A percentile compares a stretch with the other conserved stretches of the same genome.
phyloP scores from a whole-genome alignment of 2,113 vertebrate genomes.

The Thomomys bottae region DNA sequence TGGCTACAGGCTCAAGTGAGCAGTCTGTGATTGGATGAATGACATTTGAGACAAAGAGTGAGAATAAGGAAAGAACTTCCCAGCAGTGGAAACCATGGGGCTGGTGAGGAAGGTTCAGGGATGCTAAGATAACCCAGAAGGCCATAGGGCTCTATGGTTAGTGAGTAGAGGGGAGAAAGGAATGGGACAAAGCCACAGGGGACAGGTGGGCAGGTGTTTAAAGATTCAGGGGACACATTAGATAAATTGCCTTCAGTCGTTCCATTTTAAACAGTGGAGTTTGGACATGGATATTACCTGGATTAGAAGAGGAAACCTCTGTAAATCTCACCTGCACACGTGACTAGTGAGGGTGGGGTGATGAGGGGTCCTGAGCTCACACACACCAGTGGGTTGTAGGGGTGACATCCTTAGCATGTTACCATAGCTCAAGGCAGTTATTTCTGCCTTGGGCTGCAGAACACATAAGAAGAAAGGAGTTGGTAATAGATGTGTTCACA shows the following conservation, averaged over 20 bases:
- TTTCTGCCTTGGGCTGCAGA: slow-evolving; percentile 1
- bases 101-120: fast-evolving
- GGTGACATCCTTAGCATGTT: neutral
- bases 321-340: neutral
- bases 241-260: fast-evolving
- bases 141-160: fast-evolving
- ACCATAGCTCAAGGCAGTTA: neutral
- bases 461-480: slow-evolving; percentile 21
- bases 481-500: neutral
- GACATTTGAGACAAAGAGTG: neutral
- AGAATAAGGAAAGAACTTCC: neutral
- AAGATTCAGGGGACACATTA: neutral
- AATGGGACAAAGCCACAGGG: fast-evolving
- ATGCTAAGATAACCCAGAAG: fast-evolving
- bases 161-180: fast-evolving
- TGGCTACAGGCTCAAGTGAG: neutral
- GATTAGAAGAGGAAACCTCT: fast-evolving
- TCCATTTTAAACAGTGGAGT: neutral
- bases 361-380: fast-evolving
- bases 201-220: neutral
- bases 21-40: neutral
- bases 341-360: neutral
- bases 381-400: neutral
- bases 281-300: too few species aligned
- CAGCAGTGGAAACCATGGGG: neutral